Percentiles rank a stretch among this genome's conserved stretches.
Conservation (phyloP, 53 echinoderm and acorn worm genomes). For the Zoroaster sp. region DNA sequence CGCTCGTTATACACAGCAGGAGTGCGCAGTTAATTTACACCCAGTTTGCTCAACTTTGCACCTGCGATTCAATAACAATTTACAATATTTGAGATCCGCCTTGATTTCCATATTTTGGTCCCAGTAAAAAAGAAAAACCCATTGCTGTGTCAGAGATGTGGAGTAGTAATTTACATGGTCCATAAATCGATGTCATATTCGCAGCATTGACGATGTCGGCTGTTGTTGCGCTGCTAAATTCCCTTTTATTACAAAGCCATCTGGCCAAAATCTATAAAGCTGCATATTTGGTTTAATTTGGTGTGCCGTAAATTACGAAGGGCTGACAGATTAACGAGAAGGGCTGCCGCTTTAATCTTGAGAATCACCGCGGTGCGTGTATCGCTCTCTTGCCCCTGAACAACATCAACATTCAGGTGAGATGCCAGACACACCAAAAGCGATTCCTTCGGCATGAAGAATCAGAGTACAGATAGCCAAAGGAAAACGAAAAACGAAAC, state of each 20-base stretch:
- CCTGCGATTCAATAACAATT: conserved; percentile 23
- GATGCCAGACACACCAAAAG: no score
- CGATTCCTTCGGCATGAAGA: no score
- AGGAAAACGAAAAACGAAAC: no score
- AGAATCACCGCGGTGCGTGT: background rate
- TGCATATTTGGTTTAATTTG: conserved; percentile 12
- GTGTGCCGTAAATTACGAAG: background rate
- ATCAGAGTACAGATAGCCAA: no score
- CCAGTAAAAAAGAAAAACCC: background rate
- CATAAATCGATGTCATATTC: conserved; percentile 9
- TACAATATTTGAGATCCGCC: conserved; percentile 20
- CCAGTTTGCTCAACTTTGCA: conserved; percentile 30
- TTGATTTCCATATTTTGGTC: background rate
- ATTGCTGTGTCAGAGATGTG: background rate
- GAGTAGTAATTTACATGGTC: background rate
- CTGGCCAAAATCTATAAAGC: conserved; percentile 21
- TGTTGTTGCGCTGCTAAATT: conserved; percentile 34
- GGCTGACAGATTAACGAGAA: conserved; percentile 31
- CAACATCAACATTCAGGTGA: background rate
- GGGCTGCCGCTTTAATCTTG: background rate
- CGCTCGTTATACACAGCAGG: background rate
- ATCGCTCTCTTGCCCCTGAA: background rate
- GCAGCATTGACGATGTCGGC: background rate
- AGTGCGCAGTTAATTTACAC: conserved; percentile 25
- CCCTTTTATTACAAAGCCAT: conserved; percentile 38